These are phyloP conservation scores for Lepidonotus clava DNA, from an alignment of 2,888 invertebrate species.

Conservation along the genomic window DNA sequence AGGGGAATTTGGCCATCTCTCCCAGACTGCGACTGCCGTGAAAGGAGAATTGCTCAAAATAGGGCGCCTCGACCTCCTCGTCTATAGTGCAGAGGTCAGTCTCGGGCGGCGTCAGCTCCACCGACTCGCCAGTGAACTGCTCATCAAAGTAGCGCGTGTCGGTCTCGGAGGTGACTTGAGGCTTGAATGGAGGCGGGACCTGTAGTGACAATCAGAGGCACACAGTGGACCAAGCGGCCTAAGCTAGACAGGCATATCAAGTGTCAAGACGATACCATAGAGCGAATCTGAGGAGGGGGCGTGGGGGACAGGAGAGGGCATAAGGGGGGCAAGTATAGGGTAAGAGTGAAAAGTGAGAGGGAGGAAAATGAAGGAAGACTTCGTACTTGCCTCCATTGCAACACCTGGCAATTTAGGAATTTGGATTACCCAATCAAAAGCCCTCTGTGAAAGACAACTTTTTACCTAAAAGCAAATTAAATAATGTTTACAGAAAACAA, in stretches of 20 bases:
- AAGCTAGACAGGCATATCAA: constrained; percentile 38
- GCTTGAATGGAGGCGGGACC: constrained; percentile 88
- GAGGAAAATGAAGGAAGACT: too few relatives aligned
- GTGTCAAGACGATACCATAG: neutral
- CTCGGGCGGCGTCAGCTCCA: constrained; percentile 76
- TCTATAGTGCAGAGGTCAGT: constrained; percentile 66
- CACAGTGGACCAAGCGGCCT: constrained; percentile 37
- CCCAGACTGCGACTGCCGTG: constrained; percentile 77
- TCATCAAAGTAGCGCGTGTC: constrained; percentile 99
- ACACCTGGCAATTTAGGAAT: too few relatives aligned
- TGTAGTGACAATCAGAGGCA: constrained; percentile 78
- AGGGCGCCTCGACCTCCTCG: constrained; percentile 83
- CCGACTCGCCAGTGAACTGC: constrained; percentile 91
- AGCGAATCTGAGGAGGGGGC: neutral
- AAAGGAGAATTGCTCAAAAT: constrained; percentile 90
- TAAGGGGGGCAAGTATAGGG: neutral
- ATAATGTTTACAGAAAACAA: too few relatives aligned
- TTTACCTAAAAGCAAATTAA: too few relatives aligned
- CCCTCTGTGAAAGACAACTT: too few relatives aligned
- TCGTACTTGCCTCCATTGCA: too few relatives aligned
- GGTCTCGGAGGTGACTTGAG: constrained; percentile 92
- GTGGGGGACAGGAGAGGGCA: neutral
- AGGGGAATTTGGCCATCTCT: constrained; percentile 19
- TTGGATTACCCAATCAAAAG: too few relatives aligned
- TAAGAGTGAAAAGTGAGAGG: too few relatives aligned